Evolutionary conservation across 2,113 vertebrate genomes (phyloP), one percentile per base, ranked within the genome.

Genomic region (Ptilonorhynchus violaceus): DNA sequence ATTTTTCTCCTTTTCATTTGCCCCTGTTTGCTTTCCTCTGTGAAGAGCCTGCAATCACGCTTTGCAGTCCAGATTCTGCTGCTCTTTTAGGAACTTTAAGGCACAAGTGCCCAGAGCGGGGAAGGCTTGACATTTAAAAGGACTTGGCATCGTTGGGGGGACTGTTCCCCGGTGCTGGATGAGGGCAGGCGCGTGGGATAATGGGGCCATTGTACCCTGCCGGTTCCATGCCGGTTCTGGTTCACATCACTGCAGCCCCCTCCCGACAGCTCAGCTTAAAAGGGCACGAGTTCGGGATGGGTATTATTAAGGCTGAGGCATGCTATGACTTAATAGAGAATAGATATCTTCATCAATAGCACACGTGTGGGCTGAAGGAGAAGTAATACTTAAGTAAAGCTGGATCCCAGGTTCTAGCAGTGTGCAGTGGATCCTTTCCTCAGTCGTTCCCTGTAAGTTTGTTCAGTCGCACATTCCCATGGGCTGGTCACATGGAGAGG

Each of bases 121-220:
- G 79, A 88, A 84, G 92, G 91, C 58, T 55, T 98, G 97, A 97
- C 96, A 97, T 98, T 98, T 97, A 82, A 92, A 95, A 97, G 95
- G 96, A 96, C 96, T 78, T 97, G 97, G 95, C 96, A 96, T 90
- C 4, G 2, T 90, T 93, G 86, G 88, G 85, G 64, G 44, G 42
- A 79, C 93, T 56, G 84, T 46, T 67, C 82, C 53, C 67, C 55
- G 33, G 87, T 93, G 92, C 27, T 0, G 22, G 91, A 86, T 75
- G 69, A 92, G 67, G 72, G 90, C 46, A 85, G 67, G 92, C 11
- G 8, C 62, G n/a, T 39, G 44, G 83, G 37, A 97, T 95, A 98
- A 97, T 37, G 90, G 76, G 52, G 46, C 88, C 82, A 89, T 96
- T 98, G 95, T 98, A 22, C 60, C 47, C 91, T 56, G 72, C 28